Evolutionary conservation across 2,888 invertebrate species (phyloP).

Genomic region (Aphodius granarius): DNA sequence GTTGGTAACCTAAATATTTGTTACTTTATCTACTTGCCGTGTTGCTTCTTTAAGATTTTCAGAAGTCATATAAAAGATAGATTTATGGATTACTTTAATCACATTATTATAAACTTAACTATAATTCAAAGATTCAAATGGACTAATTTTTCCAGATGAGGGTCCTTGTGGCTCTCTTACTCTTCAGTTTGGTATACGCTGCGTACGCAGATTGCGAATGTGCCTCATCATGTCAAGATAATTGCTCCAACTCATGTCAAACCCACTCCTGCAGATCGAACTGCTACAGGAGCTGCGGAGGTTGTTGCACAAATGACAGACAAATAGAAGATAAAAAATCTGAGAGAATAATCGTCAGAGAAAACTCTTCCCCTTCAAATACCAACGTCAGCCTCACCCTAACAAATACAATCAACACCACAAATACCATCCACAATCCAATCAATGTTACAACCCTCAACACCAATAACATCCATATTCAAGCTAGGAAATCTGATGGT

Average conservation of each 20-base stretch:
- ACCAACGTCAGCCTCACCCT: background rate
- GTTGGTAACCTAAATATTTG: background rate
- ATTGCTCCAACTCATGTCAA: background rate
- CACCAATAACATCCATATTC: background rate
- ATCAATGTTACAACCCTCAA: constrained; percentile 2
- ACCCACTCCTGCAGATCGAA: background rate
- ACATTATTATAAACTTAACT: too few relatives aligned
- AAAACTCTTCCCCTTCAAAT: background rate
- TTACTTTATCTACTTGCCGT: background rate
- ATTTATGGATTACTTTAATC: too few relatives aligned
- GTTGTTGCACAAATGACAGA: background rate
- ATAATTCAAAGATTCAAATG: too few relatives aligned
- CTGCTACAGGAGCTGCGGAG: background rate
- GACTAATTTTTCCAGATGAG: background rate
- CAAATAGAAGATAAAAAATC: background rate
- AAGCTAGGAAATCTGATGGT: background rate
- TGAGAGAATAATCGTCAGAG: background rate
- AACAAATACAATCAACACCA: background rate
- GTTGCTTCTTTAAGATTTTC: background rate
- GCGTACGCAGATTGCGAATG: background rate
- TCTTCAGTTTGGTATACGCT: background rate
- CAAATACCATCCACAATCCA: background rate
- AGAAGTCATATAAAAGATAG: background rate
- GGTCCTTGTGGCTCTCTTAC: background rate
- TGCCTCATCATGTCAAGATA: background rate